These are phyloP conservation scores for Fragum fragum DNA, from an alignment of 2,888 invertebrate genomes.

Conservation along the genomic window DNA sequence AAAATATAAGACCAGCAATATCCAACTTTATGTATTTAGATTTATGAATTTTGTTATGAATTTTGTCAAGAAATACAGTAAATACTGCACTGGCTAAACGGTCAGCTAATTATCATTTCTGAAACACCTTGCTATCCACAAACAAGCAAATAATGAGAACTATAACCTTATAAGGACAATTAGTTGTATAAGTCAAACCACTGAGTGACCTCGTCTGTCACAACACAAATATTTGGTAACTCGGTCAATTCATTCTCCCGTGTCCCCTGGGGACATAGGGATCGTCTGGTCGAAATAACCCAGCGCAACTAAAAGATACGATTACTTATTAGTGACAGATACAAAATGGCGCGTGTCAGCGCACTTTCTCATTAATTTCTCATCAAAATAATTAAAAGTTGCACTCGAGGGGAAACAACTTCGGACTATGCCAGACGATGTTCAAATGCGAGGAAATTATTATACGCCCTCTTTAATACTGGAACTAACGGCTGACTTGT, in stretches of 20 bases:
- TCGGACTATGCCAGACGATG: background rate
- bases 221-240: background rate
- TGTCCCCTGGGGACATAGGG: background rate
- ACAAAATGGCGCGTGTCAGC: background rate
- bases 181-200: background rate
- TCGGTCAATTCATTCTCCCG: background rate
- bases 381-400: slow-evolving; percentile 6
- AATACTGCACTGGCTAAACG: too few species aligned
- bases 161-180: too few species aligned
- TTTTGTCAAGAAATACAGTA: too few species aligned
- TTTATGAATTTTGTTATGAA: too few species aligned
- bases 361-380: slow-evolving; percentile 1
- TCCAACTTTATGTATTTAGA: too few species aligned
- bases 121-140: too few species aligned
- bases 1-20: too few species aligned
- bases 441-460: background rate
- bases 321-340: background rate
- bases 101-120: too few species aligned
- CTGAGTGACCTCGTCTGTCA: background rate
- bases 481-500: too few species aligned
- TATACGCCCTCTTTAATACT: background rate
- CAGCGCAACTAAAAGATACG: background rate
- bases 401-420: background rate
- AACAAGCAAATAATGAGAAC: too few species aligned
- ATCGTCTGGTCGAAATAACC: slow-evolving; percentile 1